phyloP scores from a whole-genome alignment of 35 echinoderm and acorn worm species.

The Patiria miniata region DNA sequence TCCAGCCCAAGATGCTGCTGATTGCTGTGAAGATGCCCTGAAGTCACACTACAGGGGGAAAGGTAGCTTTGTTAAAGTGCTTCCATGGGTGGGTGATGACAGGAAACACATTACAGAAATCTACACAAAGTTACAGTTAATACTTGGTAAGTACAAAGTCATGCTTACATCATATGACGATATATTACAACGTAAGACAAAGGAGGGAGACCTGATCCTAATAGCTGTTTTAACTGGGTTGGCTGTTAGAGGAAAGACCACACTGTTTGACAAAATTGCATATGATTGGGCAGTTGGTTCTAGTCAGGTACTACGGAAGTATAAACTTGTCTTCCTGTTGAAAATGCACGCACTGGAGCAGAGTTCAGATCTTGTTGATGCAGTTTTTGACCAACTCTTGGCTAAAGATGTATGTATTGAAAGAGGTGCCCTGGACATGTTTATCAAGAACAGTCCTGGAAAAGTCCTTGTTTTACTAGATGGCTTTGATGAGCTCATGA shows the following conservation, averaged over 20 bases:
- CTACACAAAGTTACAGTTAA: not conserved
- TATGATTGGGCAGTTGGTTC: conserved; percentile 7
- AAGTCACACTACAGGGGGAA: not conserved
- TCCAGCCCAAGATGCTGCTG: no score
- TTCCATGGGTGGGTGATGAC: not conserved
- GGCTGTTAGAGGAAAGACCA: not conserved
- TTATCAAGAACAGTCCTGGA: not conserved
- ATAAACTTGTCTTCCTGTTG: not conserved
- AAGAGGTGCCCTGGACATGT: not conserved
- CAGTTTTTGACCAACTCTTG: not conserved
- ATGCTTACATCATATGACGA: not conserved
- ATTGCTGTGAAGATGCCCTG: no score
- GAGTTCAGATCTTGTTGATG: not conserved
- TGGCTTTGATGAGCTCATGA: not conserved
- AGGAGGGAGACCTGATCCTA: not conserved
- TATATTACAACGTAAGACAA: not conserved
- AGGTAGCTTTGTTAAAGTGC: not conserved
- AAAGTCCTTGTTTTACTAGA: conserved; percentile 1
- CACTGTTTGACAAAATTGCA: not conserved
- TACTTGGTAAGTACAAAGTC: not conserved
- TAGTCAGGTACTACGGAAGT: not conserved
- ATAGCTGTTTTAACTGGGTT: not conserved
- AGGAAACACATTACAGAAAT: not conserved
- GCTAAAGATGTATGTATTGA: not conserved
- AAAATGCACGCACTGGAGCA: not conserved